These are phyloP conservation scores for Epiblema foenella DNA, from an alignment of 2,888 invertebrate genomes.

Conservation along the genomic window DNA sequence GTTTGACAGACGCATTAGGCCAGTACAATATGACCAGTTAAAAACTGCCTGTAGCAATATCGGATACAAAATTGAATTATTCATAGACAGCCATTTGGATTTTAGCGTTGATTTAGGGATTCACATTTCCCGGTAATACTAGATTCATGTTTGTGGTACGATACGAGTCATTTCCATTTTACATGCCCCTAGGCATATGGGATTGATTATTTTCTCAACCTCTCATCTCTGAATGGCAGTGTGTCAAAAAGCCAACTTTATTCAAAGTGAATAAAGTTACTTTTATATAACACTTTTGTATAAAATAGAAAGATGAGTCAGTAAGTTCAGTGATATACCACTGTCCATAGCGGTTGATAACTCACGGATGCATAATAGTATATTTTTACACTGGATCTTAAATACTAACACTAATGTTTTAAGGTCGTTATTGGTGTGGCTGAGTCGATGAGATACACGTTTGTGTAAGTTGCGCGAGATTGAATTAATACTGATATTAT, in stretches of 20 bases:
- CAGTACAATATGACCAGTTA: background rate
- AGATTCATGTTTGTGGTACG: conserved; percentile 29
- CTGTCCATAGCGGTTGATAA: background rate
- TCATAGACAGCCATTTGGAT: conserved; percentile 37
- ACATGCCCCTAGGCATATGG: conserved; percentile 5
- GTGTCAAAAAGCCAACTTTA: conserved; percentile 6
- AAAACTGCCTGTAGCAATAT: conserved; percentile 22
- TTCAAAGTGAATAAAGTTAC: background rate
- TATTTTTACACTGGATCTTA: background rate
- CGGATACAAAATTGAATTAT: conserved; percentile 27
- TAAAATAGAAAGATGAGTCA: background rate
- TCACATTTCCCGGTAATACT: conserved; percentile 30
- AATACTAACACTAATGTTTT: background rate
- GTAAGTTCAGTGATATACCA: background rate
- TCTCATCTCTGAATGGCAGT: background rate
- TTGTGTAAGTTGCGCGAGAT: background rate
- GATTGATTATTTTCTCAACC: background rate
- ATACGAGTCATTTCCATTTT: conserved; percentile 37
- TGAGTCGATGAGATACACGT: background rate
- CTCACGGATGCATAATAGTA: background rate
- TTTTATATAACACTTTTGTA: background rate
- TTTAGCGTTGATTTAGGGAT: conserved; percentile 28
- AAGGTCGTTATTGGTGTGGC: background rate
- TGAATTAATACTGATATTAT: conserved; percentile 29
- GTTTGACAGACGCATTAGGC: background rate